Evolutionary conservation across 2,113 vertebrate genomes (phyloP), one percentile per base, ranked within the genome.

Genomic region (Ictalurus furcatus): DNA sequence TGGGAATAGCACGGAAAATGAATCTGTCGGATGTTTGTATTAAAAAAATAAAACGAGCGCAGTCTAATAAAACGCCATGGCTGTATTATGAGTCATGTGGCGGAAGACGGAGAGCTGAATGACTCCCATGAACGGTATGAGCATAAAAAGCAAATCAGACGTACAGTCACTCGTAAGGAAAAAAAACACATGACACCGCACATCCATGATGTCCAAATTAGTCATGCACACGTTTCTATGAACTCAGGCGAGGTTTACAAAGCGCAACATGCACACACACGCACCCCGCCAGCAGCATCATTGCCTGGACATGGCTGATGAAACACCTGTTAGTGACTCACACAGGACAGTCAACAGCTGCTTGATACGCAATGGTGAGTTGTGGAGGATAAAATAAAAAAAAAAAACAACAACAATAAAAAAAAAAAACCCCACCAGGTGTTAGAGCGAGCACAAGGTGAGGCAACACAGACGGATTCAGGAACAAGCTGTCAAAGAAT

Each of bases 181-280:
- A 48, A 48, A 48, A 48, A 48, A 44, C 59, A 85, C 58, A 58
- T 28, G 65, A 84, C 34, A 78, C 67, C 37, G 74, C 54, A 74
- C 37, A 52, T 63, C 16, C 30, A 84, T 12, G 17, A 23, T 14
- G 56, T 28, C 25, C 28, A 59, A 85, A 84, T 84, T 88, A 84
- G 67, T 88, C 81, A 84, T 61, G 23, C 37, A 76, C n/a, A n/a
- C 48, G 65, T 37, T 34, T 88, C 84, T 87, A 59, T 40, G 13
- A 63, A 85, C 48, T 81, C 61, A 86, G 61, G 28, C 44, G 19
- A 13, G 30, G 48, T 37, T 69, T 63, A 58, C 63, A 85, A 85
- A 74, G 67, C 93, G 93, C 67, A 91, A 93, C 92, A 93, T 90
- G 93, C 92, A 87, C 63, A 73, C 48, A 78, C 71, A 81, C 74